Conservation (phyloP, 2,888 invertebrate genomes). For the Linnaemya tessellans region DNA sequence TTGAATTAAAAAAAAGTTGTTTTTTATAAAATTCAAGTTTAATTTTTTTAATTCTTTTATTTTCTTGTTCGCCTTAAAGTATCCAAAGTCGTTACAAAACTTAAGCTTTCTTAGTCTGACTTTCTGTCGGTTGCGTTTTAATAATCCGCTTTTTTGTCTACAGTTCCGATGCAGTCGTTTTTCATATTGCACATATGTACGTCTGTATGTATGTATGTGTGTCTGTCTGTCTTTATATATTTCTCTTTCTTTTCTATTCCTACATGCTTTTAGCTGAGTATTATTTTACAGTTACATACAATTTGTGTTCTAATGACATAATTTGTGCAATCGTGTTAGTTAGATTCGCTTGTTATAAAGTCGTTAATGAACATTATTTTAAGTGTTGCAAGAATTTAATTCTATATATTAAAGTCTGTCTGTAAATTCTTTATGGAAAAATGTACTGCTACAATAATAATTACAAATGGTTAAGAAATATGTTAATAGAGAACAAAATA, state of each 20-base stretch:
- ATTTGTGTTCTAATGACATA: slow-evolving; percentile 55
- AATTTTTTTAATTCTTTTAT: slow-evolving; percentile 16
- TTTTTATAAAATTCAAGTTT: slow-evolving; percentile 22
- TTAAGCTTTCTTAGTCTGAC: background rate
- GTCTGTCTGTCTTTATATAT: background rate
- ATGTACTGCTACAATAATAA: too few species aligned
- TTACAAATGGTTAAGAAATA: too few species aligned
- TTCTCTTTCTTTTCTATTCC: background rate
- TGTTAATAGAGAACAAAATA: too few species aligned
- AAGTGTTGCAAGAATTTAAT: background rate
- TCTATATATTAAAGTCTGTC: too few species aligned
- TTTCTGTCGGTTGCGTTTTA: background rate
- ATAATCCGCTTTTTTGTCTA: background rate
- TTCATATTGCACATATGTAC: background rate
- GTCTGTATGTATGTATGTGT: background rate
- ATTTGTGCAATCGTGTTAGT: slow-evolving; percentile 12
- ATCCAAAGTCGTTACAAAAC: background rate
- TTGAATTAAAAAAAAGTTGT: background rate
- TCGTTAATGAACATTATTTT: background rate
- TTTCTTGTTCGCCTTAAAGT: slow-evolving; percentile 2
- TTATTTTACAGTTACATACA: slow-evolving; percentile 48
- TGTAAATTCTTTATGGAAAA: too few species aligned
- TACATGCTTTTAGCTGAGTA: background rate
- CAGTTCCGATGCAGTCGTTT: background rate
- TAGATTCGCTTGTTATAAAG: slow-evolving; percentile 9